Base-by-base conservation (phyloP, 2,113 vertebrate genomes). In the Percina caprodes region DNA sequence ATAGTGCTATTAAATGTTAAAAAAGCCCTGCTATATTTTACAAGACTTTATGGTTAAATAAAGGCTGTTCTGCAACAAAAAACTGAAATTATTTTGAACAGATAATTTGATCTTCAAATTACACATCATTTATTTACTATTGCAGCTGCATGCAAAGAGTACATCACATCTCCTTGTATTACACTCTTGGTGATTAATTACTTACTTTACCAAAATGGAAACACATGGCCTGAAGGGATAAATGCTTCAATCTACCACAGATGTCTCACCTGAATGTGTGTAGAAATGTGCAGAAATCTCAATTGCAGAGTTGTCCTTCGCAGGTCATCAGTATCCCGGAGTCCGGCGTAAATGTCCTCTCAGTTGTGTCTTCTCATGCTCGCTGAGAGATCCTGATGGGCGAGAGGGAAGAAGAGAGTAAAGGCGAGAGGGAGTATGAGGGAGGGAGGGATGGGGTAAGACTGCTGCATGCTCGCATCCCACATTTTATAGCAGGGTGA, bases 401-500 rank as follows among this genome's bases (percentile, higher is more conserved):
- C 8, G 18, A 69, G 84, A 79, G 81, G 80, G 69, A 48, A 48
- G 59, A 73, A 65, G 68, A 77, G 73, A 33, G 69, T n/a, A 18
- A 46, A 8, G n/a, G 73, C 71, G 54, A 73, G 26, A 79, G 51
- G 80, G 73, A 67, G 65, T 49, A 42, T 26, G 11, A 73, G 73
- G 58, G 84, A 77, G 73, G 69, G 82, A 83, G 75, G 55, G 79
- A 82, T 58, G 69, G 88, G 87, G 74, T 82, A 56, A 79, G 86
- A 85, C 71, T 83, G 79, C 89, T 76, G 86, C 90, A 87, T 49
- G 84, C 82, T 84, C 62, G 51, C 84, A 88, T 86, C 91, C 87
- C 79, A 86, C 91, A 88, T 94, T 97, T 97, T 97, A 97, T 97
- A 97, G 94, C 91, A 91, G 94, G 66, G 85, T 70, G 91, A 91